These are phyloP conservation scores for Nestor notabilis DNA, from an alignment of 2,113 vertebrate genomes.

Conservation along the genomic window DNA sequence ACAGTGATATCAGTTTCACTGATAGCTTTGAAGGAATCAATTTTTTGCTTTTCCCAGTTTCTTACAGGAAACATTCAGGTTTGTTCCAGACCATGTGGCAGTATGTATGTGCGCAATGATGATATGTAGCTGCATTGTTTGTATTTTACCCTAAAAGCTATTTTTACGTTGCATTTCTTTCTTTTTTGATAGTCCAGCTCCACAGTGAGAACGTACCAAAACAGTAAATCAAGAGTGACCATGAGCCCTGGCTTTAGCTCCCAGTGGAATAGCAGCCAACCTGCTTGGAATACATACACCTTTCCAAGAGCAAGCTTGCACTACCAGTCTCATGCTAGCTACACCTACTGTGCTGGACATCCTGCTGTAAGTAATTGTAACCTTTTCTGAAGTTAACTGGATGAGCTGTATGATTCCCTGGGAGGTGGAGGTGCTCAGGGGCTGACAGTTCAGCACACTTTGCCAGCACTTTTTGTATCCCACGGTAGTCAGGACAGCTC, in stretches of 20 bases:
- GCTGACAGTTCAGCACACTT: neutral
- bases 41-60: neutral
- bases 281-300: slow-evolving; percentile 79
- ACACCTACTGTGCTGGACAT: slow-evolving; percentile 82
- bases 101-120: neutral
- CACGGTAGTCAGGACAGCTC: neutral
- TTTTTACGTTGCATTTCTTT: slow-evolving; percentile 70
- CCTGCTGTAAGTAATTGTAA: slow-evolving; percentile 81
- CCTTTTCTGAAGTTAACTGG: neutral
- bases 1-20: neutral
- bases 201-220: slow-evolving; percentile 83
- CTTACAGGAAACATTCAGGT: neutral
- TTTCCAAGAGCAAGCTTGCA: slow-evolving; percentile 82
- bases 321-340: slow-evolving; percentile 83
- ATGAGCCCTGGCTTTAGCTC: slow-evolving; percentile 83
- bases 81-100: neutral
- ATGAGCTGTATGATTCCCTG: neutral
- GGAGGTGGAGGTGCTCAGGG: neutral
- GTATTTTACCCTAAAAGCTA: slow-evolving; percentile 21
- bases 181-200: slow-evolving; percentile 81
- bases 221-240: slow-evolving; percentile 80
- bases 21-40: neutral
- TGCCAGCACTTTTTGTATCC: neutral
- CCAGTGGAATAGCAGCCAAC: slow-evolving; percentile 81
- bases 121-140: neutral